Evolutionary conservation across 2,888 invertebrate genomes (phyloP), one percentile per base, ranked within the genome.

Genomic region (Galeopsomyia nigrocyanea): DNA sequence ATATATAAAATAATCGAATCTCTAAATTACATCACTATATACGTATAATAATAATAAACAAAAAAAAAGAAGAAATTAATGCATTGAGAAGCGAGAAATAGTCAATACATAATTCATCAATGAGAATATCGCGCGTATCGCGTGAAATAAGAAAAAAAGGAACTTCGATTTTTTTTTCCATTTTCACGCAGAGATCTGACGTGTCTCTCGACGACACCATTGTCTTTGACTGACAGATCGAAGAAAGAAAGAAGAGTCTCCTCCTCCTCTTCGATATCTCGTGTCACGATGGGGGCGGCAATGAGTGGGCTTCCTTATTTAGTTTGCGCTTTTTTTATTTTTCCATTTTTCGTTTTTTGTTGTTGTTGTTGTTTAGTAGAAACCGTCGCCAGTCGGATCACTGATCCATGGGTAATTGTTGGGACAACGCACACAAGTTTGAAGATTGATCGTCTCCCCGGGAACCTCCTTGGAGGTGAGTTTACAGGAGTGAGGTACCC

Each of bases 341-440:
- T n/a, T n/a, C n/a, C n/a, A n/a, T n/a, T n/a, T n/a, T n/a, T n/a
- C n/a, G n/a, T n/a, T n/a, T n/a, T n/a, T n/a, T n/a, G n/a, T n/a
- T n/a, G n/a, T n/a, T n/a, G n/a, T n/a, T n/a, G n/a, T n/a, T n/a
- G n/a, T n/a, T 91, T 94, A 96, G 91, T 93, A 95, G 91, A 93
- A 95, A 87, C 94, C 95, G 84, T 95, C 94, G 81, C 95, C 95
- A 80, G 94, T 94, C 76, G 96, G 96, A 88, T 97, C 96, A 87
- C 94, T 95, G 83, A 96, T 87, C 97, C 97, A 97, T 82, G 97
- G 97, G 89, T 96, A 97, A 87, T 96, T 96, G 88, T 94, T 94
- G 80, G 97, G 97, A 88, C 97, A 97, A 86, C 96, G 91, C 81
- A 96, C 92, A 88, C 97, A 97, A 69, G 96, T 96, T 88, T 96